Percentiles rank a stretch among this genome's conserved stretches.
Conservation (phyloP, 2,797 vertebrate genomes). For the Muscicapa striata region DNA sequence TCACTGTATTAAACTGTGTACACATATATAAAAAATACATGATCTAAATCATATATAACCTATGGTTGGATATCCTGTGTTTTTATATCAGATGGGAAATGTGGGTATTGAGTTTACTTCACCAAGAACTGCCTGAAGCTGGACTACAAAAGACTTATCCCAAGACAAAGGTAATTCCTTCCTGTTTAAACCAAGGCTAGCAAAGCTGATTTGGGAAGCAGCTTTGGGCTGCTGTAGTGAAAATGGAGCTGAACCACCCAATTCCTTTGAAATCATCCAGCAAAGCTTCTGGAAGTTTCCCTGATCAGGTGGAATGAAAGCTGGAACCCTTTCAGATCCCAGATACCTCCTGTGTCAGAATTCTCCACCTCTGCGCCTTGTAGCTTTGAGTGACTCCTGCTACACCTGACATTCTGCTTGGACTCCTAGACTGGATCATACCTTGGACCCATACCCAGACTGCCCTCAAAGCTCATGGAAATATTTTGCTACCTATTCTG, state of each 20-base stretch:
- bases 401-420: not conserved
- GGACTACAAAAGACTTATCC: not conserved
- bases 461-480: not conserved
- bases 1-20: not conserved
- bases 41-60: not conserved
- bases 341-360: not conserved
- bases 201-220: not conserved
- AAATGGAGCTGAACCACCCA: not conserved
- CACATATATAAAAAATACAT: not conserved
- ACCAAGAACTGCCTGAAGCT: not conserved
- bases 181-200: not conserved
- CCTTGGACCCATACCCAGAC: not conserved
- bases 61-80: not conserved
- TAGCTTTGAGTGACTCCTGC: not conserved
- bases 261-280: not conserved
- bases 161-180: not conserved
- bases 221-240: not conserved
- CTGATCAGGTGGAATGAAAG: not conserved
- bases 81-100: not conserved
- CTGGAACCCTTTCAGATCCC: not conserved
- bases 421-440: not conserved
- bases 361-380: fast-evolving
- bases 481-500: not conserved
- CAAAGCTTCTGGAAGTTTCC: not conserved
- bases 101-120: not conserved